Base-by-base conservation (phyloP, 2,888 invertebrate species). In the Salpingus planirostris region DNA sequence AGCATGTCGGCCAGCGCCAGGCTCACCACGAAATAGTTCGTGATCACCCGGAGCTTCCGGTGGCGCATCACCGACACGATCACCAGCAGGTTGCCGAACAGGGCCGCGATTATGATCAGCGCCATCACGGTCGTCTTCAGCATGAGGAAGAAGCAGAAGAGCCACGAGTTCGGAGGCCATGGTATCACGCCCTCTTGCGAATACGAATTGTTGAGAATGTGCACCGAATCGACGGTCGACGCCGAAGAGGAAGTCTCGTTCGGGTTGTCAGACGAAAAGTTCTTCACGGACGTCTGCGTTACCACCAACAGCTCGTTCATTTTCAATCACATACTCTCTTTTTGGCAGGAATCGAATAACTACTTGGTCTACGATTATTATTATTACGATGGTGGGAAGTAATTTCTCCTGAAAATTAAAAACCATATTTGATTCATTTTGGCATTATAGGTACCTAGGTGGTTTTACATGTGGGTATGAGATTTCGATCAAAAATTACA, bases 21-120 rank as follows among this genome's bases (percentile, higher is more conserved):
- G 1, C 92, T 92, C 6, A 95, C 93, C 11, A 96, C 91, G 64
- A 95, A 95, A 62, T 90, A 93, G 68, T 95, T 96, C 39, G 93
- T 93, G 44, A 92, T 89, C 13, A 89, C 87, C 25, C 83, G 69
- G 2, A 84, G 65, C 49, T 78, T 76, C 27, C 78, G 67, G 67
- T 87, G 70, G 60, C 90, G 65, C 80, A 89, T 79, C 54, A 88
- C 86, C 51, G 80, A 80, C 21, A 89, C 83, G 46, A 93, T 91
- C 44, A 93, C 92, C 29, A 93, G 68, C 27, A 90, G 67, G 60
- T 93, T 93, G 25, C 93, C 93, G 48, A 91, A 81, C 35, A 91
- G 75, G 43, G 93, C 92, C 25, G 88, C 81, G 28, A 89, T 62
- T 42, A 93, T 92, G 40, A 93, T 90, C 52, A 85, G 76, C 22